Percentiles rank a stretch among this genome's conserved stretches.
phyloP scores from a whole-genome alignment of 2,113 vertebrate genomes.

The Seriola aureovittata region DNA sequence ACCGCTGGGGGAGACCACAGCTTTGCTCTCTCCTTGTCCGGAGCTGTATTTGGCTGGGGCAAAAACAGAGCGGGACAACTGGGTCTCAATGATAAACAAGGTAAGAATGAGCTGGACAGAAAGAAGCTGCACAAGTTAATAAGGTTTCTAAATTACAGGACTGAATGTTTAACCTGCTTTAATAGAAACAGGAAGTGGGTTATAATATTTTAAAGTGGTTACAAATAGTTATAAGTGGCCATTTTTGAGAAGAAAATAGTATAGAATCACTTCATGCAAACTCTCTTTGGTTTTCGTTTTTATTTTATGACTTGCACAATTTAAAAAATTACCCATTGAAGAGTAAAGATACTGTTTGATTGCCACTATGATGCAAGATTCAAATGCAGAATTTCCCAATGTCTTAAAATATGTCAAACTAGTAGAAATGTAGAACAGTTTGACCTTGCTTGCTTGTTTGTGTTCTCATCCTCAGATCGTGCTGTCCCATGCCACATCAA shows the following conservation, averaged over 20 bases:
- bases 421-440: not conserved
- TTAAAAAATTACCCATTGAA: not conserved
- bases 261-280: not conserved
- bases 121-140: not conserved
- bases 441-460: not conserved
- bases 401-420: not conserved
- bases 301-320: not conserved
- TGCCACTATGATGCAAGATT: not conserved
- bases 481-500: constrained; percentile 97
- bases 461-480: constrained; percentile 85
- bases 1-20: constrained; percentile 93
- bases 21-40: constrained; percentile 88
- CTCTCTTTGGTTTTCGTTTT: not conserved
- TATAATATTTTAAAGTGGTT: not conserved
- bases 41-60: constrained; percentile 94
- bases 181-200: not conserved
- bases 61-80: constrained; percentile 92
- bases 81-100: constrained; percentile 90
- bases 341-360: not conserved
- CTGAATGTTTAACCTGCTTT: not conserved
- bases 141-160: not conserved
- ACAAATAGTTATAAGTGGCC: not conserved
- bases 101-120: constrained; percentile 68
- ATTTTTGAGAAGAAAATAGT: not conserved
- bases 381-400: not conserved